Evolutionary conservation across 2,113 vertebrate genomes (phyloP).

Genomic region (Panurus biarmicus): DNA sequence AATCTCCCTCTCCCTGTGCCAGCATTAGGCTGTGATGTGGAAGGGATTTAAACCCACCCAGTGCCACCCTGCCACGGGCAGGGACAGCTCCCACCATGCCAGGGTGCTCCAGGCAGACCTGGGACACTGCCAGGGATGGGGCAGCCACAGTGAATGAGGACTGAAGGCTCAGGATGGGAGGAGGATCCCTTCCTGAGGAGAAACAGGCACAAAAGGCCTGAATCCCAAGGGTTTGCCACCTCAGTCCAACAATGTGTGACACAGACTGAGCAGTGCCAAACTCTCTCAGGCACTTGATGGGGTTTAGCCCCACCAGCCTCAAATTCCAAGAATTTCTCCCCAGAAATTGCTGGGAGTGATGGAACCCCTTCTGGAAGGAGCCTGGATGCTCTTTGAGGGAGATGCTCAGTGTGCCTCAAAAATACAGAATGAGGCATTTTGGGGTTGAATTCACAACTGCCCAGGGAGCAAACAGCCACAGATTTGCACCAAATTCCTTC

Average conservation of each 20-base stretch:
- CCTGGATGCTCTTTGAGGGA: not conserved
- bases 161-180: conserved; percentile 58
- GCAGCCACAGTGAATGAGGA: not conserved
- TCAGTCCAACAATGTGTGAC: not conserved
- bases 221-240: not conserved
- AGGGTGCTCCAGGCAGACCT: not conserved
- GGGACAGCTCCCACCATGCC: not conserved
- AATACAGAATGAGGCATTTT: not conserved
- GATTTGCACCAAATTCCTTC: conserved; percentile 2
- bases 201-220: not conserved
- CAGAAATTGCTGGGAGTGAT: not conserved
- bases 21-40: not conserved
- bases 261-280: not conserved
- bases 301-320: not conserved
- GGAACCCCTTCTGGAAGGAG: not conserved
- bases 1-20: not conserved
- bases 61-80: not conserved
- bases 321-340: not conserved
- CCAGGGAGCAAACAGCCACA: not conserved
- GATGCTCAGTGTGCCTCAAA: not conserved
- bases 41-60: not conserved
- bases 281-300: not conserved
- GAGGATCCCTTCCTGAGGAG: conserved; percentile 49
- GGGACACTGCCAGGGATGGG: not conserved
- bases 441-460: not conserved